phyloP scores from a whole-genome alignment of 2,888 invertebrate species.

The Chrysomela aeneicollis region DNA sequence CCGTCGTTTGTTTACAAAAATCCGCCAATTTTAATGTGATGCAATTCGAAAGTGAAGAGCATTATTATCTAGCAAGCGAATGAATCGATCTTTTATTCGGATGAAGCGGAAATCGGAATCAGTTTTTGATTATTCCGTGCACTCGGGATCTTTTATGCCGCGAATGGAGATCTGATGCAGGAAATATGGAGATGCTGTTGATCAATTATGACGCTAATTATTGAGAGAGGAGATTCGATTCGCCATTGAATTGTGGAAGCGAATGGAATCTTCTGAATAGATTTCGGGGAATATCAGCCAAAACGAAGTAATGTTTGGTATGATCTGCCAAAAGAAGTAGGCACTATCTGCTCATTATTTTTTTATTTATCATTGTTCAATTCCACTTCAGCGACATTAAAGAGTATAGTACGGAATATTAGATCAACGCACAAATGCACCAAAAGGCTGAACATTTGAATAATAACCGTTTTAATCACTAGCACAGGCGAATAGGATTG shows the following conservation, averaged over 20 bases:
- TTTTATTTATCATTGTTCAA: too few relatives aligned
- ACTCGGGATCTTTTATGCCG: constrained; percentile 7
- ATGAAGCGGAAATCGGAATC: constrained; percentile 17
- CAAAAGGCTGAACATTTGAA: too few relatives aligned
- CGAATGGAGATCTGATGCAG: not conserved
- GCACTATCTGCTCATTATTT: too few relatives aligned
- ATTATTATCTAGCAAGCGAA: constrained; percentile 17
- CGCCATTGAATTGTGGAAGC: not conserved
- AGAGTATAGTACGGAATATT: too few relatives aligned
- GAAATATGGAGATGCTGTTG: constrained; percentile 16
- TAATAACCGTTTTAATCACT: too few relatives aligned
- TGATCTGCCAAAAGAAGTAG: too few relatives aligned
- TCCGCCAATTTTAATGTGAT: constrained; percentile 37
- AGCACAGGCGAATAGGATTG: too few relatives aligned
- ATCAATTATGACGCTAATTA: constrained; percentile 8
- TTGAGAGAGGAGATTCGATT: not conserved
- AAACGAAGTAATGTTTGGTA: too few relatives aligned
- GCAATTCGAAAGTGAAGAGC: constrained; percentile 24
- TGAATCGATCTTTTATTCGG: constrained; percentile 22
- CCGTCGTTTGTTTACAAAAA: constrained; percentile 34
- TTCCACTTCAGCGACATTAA: too few relatives aligned
- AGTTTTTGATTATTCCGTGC: constrained; percentile 8
- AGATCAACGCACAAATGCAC: too few relatives aligned
- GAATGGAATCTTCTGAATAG: not conserved
- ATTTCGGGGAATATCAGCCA: too few relatives aligned